Conservation (phyloP, 2,797 vertebrate genomes). For the Ambastaia sidthimunki region DNA sequence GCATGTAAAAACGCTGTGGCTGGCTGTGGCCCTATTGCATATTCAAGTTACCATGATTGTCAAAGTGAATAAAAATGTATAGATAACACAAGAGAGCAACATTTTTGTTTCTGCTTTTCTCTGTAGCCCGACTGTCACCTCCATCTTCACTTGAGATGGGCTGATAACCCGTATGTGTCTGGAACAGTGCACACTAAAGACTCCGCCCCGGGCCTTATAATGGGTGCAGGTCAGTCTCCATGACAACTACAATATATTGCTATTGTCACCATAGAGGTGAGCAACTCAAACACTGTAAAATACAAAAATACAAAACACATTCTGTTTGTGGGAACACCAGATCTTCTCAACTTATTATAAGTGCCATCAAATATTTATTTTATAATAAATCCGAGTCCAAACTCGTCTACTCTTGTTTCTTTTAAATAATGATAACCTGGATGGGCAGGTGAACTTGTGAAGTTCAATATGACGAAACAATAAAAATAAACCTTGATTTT, state of each 20-base stretch:
- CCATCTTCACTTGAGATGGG: slow-evolving; percentile 96
- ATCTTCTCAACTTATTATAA: slow-evolving; percentile 1
- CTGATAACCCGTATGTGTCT: slow-evolving; percentile 96
- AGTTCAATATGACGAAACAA: background rate
- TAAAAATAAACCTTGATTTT: background rate
- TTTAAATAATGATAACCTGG: background rate
- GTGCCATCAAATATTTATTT: too few species aligned
- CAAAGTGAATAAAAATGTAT: background rate
- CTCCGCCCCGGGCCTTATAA: slow-evolving; percentile 95
- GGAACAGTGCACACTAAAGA: slow-evolving; percentile 98
- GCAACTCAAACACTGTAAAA: background rate
- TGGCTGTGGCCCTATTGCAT: background rate
- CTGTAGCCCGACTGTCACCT: slow-evolving; percentile 92
- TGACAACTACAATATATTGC: slow-evolving; percentile 5
- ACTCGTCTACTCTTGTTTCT: background rate
- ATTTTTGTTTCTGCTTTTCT: slow-evolving; percentile 36
- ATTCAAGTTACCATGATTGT: background rate
- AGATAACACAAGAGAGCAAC: background rate
- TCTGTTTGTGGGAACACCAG: background rate
- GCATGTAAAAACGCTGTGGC: background rate
- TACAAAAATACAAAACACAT: background rate
- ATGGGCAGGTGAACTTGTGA: background rate
- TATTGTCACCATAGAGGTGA: background rate
- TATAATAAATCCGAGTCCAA: background rate
- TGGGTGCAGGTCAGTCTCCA: slow-evolving; percentile 90